Conservation (phyloP, 2,113 vertebrate species). For the Neolamprologus toae region DNA sequence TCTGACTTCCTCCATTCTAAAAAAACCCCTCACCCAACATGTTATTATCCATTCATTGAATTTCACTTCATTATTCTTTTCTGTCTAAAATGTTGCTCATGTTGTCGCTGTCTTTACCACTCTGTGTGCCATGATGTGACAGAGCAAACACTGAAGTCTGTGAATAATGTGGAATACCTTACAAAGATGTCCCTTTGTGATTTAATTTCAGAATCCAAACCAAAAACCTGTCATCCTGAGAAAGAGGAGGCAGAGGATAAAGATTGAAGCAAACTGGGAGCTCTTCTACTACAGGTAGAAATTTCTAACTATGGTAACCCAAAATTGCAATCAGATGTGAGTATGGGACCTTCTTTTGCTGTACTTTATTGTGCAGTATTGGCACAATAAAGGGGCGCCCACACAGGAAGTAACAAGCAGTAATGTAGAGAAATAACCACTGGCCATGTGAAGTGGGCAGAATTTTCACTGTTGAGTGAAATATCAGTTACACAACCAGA, state of each 20-base stretch:
- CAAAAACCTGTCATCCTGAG: conserved; percentile 95
- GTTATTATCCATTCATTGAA: background rate
- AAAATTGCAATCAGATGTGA: background rate
- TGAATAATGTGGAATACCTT: background rate
- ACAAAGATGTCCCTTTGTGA: background rate
- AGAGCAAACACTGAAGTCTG: background rate
- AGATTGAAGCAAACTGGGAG: conserved; percentile 98
- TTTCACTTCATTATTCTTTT: background rate
- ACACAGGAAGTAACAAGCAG: background rate
- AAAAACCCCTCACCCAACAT: background rate
- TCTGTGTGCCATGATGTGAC: background rate
- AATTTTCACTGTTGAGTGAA: background rate
- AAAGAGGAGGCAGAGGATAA: conserved; percentile 96
- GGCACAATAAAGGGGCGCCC: background rate
- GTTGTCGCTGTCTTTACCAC: background rate
- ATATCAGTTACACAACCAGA: background rate
- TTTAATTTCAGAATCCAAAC: conserved; percentile 81
- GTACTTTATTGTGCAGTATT: background rate
- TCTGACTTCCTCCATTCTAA: background rate
- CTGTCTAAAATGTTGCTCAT: background rate
- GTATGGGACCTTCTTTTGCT: background rate
- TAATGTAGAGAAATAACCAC: background rate
- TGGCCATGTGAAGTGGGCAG: background rate
- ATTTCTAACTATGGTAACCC: accelerated
- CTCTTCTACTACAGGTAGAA: conserved; percentile 95